Base-by-base conservation (phyloP, 2,113 vertebrate species). In the Eonycteris spelaea region DNA sequence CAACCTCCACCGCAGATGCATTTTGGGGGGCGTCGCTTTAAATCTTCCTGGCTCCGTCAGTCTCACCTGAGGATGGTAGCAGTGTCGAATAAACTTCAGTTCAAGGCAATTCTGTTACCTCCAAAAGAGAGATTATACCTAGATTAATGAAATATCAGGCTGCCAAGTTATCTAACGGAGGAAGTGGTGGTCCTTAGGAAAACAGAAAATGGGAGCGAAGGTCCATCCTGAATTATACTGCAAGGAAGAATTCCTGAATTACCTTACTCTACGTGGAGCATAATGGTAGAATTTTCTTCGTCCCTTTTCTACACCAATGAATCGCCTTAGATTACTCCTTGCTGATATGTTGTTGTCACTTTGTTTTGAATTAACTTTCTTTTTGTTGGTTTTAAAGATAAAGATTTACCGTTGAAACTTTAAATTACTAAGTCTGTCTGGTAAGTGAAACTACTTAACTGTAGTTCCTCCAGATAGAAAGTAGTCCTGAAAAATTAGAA, bases 321-420 rank as follows among this genome's bases (percentile, higher is more conserved):
- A 48, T n/a, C 35, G 28, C 38, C 33, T 86, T 65, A 53, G 82
- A 40, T 55, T 35, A 70, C 26, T 12, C 51, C 4, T 63, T 40
- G 13, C 6, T 53, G 10, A 3, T 53, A 79, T 35, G 28, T 45
- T 63, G 21, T 89, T 55, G 71, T 70, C 91, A 51, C 7, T 91
- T 93, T 90, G 26, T 93, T 86, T 90, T 77, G 24, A 21, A 35
- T 89, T 86, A 90, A 61, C 16, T 75, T 75, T 84, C 48, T 77
- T 48, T 91, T 82, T 87, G 19, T 95, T 65, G n/a, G 28, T 51
- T 93, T 85, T 67, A 55, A 77, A 18, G 12, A 53, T 85, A 85
- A 97, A 95, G 8, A 79, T 92, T 53, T 79, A n/a, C 35, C 24
- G 83, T 86, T 65, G 59, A 51, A 22, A 75, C 65, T 92, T 83